phyloP scores from a whole-genome alignment of 1,140 invertebrate species.

The Anoplolepis gracilipes region DNA sequence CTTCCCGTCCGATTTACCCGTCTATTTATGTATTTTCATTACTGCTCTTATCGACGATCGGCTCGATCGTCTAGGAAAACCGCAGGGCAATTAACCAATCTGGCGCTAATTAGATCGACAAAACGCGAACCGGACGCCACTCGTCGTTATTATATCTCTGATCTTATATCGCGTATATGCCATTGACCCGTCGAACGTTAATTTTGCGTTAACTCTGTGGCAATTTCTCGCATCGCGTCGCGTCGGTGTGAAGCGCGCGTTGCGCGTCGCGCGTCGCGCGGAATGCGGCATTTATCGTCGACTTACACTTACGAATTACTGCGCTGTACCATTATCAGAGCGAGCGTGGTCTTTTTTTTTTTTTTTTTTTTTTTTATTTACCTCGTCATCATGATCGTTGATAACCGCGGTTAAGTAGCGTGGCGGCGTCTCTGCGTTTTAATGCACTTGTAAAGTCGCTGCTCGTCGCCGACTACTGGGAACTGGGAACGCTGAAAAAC shows the following conservation, averaged over 20 bases:
- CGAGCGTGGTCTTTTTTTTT: conserved; percentile 1
- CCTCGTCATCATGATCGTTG: neutral
- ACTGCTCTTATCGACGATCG: conserved; percentile 59
- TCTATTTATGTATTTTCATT: conserved; percentile 57
- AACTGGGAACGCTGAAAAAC: neutral
- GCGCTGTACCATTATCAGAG: conserved; percentile 30
- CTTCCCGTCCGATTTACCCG: neutral
- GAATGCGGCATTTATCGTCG: conserved; percentile 38
- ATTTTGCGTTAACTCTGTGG: conserved; percentile 11
- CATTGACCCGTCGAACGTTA: conserved; percentile 7
- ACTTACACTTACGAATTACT: conserved; percentile 12
- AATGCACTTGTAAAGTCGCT: conserved; percentile 18
- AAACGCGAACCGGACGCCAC: conserved; percentile 9
- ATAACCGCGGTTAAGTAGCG: conserved; percentile 20
- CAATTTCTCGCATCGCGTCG: neutral
- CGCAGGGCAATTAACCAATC: conserved; percentile 36
- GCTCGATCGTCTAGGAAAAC: conserved; percentile 49
- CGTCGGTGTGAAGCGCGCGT: no score
- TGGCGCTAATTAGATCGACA: conserved; percentile 63
- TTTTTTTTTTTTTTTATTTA: neutral
- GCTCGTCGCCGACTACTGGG: conserved; percentile 6
- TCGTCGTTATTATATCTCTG: conserved; percentile 50
- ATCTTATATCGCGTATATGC: conserved; percentile 16
- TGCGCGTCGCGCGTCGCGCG: neutral
- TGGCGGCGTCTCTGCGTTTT: neutral